These are phyloP conservation scores for Aquatica leii DNA, from an alignment of 2,888 invertebrate genomes.

Conservation along the genomic window DNA sequence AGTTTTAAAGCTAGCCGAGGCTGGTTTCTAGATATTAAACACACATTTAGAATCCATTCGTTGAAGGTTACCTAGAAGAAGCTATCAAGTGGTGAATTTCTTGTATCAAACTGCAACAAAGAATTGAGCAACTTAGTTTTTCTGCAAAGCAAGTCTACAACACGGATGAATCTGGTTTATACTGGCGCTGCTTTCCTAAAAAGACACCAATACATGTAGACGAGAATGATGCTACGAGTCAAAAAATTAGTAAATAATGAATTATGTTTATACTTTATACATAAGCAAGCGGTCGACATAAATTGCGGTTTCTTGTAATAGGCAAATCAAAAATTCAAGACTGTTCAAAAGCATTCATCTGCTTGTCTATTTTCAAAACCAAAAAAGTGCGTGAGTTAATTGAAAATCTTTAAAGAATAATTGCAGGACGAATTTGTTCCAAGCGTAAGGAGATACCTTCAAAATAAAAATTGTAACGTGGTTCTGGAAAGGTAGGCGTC, in stretches of 20 bases:
- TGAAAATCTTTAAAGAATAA: constrained; percentile 27
- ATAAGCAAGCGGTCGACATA: too few species aligned
- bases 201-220: not conserved
- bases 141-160: too few species aligned
- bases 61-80: constrained; percentile 6
- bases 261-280: not conserved
- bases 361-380: constrained; percentile 22
- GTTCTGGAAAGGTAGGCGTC: too few species aligned
- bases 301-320: too few species aligned
- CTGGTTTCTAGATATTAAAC: constrained; percentile 39
- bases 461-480: constrained; percentile 22
- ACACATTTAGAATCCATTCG: constrained; percentile 33
- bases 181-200: not conserved
- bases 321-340: too few species aligned
- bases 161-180: too few species aligned
- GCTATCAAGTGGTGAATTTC: too few species aligned
- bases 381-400: constrained; percentile 28
- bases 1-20: constrained; percentile 38
- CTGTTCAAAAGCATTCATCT: constrained; percentile 8
- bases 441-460: not conserved
- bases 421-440: constrained; percentile 7
- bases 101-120: not conserved
- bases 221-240: not conserved
- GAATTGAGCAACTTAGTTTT: not conserved
- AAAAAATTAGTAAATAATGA: constrained; percentile 1